A percentile compares a stretch with the other conserved stretches of the same genome.
Conservation (phyloP, 1,140 invertebrate genomes). For the Drosophila subpulchrella region DNA sequence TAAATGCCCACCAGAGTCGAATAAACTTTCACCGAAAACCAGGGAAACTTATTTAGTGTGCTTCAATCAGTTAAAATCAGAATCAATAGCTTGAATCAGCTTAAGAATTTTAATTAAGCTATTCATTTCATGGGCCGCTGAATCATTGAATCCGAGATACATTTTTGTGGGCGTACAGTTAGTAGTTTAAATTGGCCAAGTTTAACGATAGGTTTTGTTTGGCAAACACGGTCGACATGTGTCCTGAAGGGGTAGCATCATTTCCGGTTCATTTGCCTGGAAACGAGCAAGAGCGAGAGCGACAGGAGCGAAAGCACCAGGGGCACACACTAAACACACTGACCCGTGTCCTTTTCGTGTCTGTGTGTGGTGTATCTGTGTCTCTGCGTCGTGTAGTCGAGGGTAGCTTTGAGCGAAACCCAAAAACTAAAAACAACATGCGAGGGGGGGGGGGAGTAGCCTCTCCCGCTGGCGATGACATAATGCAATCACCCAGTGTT, state of each 20-base stretch:
- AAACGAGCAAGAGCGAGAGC: conserved; percentile 48
- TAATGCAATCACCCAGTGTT: conserved; percentile 51
- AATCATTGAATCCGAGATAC: too few species aligned
- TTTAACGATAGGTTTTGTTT: background rate
- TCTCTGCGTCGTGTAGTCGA: conserved; percentile 9
- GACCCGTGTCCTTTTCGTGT: conserved; percentile 36
- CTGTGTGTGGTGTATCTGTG: background rate
- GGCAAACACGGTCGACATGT: too few species aligned
- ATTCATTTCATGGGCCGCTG: too few species aligned
- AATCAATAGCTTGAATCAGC: too few species aligned
- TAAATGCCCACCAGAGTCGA: too few species aligned
- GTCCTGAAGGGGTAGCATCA: conserved; percentile 57
- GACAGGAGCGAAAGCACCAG: conserved; percentile 20
- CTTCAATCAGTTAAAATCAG: too few species aligned
- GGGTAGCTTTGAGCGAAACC: conserved; percentile 34
- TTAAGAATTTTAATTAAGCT: too few species aligned
- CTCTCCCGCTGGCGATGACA: conserved; percentile 56
- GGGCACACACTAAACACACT: conserved; percentile 27
- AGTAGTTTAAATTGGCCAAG: background rate
- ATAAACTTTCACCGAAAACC: too few species aligned
- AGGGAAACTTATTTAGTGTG: too few species aligned
- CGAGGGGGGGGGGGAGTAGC: background rate
- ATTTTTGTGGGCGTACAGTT: too few species aligned
- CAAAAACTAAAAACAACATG: conserved; percentile 13
- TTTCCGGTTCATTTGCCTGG: conserved; percentile 70